Base-by-base conservation (phyloP, 2,888 invertebrate genomes). In the Zelleria hepariella region DNA sequence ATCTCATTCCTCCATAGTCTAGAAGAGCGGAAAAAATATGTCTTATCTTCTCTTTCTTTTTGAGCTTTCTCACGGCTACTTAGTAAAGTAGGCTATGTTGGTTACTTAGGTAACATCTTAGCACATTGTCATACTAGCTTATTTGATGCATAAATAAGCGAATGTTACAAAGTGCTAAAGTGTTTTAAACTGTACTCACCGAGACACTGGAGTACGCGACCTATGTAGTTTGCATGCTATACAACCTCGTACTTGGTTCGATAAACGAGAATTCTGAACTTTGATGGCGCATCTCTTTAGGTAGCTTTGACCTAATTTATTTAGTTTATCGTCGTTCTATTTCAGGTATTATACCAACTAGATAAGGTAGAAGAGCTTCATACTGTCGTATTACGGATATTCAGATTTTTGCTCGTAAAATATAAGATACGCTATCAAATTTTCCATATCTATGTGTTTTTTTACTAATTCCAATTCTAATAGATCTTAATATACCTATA, bases 251-350 rank as follows among this genome's bases (percentile, higher is more conserved):
- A n/a, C n/a, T n/a, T n/a, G n/a, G 51, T 51, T 51, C 68, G 71
- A 71, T 75, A 71, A 70, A 70, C 65, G 70, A 64, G 73, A 67
- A 68, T 71, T 73, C 74, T 69, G 73, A 76, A 72, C 68, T 72
- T 74, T 70, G 71, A 72, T 72, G 66, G 58, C 51, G 15, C 27
- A 54, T 26, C 68, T 68, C 65, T 67, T 64, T 61, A 65, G 63
- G 65, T 68, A 64, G 67, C 67, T 70, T 64, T 67, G 70, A 69
- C 68, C 69, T 63, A 66, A 66, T 67, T 42, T 42, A 66, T 67
- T 42, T 42, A 42, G 32, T 42, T 42, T 10, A 10, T 42, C 32
- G 32, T 42, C 32, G 32, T 15, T 15, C 10, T 15, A 42, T 42
- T 32, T 42, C n/a, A n/a, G n/a, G n/a, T 42, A 42, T 42, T 10